These are phyloP conservation scores for Macaca nemestrina DNA, from an alignment of 2,113 vertebrate species.

Conservation along the genomic window DNA sequence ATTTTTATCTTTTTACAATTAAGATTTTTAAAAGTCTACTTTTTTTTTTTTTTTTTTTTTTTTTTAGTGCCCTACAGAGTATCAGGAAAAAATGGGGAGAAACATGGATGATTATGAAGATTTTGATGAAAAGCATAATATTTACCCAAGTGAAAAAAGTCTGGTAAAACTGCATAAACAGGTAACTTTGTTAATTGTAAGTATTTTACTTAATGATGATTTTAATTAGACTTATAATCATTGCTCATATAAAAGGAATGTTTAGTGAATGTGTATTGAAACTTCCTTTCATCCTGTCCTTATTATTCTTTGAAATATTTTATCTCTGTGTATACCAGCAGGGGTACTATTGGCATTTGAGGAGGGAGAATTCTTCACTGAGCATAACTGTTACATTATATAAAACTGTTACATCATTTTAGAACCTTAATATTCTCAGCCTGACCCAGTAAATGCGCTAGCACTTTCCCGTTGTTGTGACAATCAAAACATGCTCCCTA, in stretches of 20 bases:
- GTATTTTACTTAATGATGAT: neutral
- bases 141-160: constrained; percentile 88
- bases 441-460: neutral
- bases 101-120: constrained; percentile 96
- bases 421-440: neutral
- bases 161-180: constrained; percentile 94
- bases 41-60: constrained; percentile 68
- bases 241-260: neutral
- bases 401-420: neutral
- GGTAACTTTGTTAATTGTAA: constrained; percentile 81
- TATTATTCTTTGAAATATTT: constrained; percentile 10
- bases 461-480: neutral
- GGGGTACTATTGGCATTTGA: neutral
- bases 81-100: constrained; percentile 93
- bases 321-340: constrained; percentile 46
- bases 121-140: constrained; percentile 94
- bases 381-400: neutral
- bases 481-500: neutral
- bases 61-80: constrained; percentile 90
- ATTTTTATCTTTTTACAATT: constrained; percentile 21
- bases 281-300: neutral
- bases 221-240: constrained; percentile 21
- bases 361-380: neutral
- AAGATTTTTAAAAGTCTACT: neutral
- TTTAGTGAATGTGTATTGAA: neutral